These are phyloP conservation scores for Tinea semifulvella DNA, from an alignment of 2,888 invertebrate genomes.

Conservation along the genomic window DNA sequence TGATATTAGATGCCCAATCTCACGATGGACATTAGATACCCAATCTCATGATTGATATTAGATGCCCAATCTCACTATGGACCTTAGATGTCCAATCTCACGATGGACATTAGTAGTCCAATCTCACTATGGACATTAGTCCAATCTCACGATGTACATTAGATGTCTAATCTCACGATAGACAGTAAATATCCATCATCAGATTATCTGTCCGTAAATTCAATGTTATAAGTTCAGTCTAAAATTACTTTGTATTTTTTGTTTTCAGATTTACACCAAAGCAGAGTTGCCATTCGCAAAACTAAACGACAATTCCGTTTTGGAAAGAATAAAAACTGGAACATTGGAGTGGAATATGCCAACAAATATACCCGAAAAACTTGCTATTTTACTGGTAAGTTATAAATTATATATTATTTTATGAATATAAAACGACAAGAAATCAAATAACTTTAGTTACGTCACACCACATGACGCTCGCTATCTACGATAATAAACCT, in stretches of 20 bases:
- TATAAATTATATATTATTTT: not conserved
- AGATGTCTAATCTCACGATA: not conserved
- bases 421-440: too few relatives aligned
- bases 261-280: conserved; percentile 52
- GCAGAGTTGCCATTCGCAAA: conserved; percentile 66
- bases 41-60: too few relatives aligned
- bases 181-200: too few relatives aligned
- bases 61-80: too few relatives aligned
- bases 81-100: too few relatives aligned
- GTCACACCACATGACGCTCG: too few relatives aligned
- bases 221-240: not conserved
- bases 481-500: too few relatives aligned
- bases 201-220: not conserved
- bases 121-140: too few relatives aligned
- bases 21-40: too few relatives aligned
- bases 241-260: not conserved
- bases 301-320: conserved; percentile 78
- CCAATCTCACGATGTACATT: not conserved
- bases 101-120: too few relatives aligned
- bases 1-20: too few relatives aligned
- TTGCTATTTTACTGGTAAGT: conserved; percentile 53
- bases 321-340: conserved; percentile 70
- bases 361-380: conserved; percentile 66
- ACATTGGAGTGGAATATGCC: conserved; percentile 75
- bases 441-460: too few relatives aligned